Percentiles rank a stretch among this genome's conserved stretches.
These are phyloP conservation scores for Callorhinus ursinus DNA, from an alignment of 2,113 vertebrate species.

Conservation along the genomic window DNA sequence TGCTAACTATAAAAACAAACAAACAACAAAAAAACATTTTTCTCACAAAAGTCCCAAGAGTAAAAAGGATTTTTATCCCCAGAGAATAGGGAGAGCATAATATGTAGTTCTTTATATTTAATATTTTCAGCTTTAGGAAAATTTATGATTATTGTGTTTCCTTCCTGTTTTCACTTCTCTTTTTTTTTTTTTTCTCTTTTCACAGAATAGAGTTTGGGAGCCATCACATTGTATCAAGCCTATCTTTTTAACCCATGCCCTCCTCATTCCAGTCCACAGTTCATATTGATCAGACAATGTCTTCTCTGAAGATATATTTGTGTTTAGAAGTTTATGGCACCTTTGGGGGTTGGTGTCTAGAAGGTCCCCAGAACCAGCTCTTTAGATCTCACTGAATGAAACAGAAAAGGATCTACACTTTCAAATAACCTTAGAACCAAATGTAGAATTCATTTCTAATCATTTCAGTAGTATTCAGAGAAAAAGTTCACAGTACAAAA, in stretches of 20 bases:
- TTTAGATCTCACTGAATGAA: background rate
- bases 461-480: background rate
- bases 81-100: background rate
- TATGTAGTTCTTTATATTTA: background rate
- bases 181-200: background rate
- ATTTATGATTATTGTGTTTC: background rate
- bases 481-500: background rate
- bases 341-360: background rate
- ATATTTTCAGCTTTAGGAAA: background rate
- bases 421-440: constrained; percentile 34
- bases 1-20: background rate
- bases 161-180: background rate
- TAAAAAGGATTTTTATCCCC: background rate
- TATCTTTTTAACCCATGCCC: background rate
- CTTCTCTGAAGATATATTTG: background rate
- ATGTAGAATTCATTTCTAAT: background rate
- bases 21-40: background rate
- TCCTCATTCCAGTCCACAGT: background rate
- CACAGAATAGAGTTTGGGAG: background rate
- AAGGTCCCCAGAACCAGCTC: background rate
- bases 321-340: background rate
- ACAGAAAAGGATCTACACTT: background rate
- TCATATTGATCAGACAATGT: background rate
- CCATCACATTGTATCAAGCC: background rate
- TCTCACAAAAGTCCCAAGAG: background rate